Evolutionary conservation across 2,797 vertebrate genomes (phyloP).

Genomic region (Crypturellus tataupa): DNA sequence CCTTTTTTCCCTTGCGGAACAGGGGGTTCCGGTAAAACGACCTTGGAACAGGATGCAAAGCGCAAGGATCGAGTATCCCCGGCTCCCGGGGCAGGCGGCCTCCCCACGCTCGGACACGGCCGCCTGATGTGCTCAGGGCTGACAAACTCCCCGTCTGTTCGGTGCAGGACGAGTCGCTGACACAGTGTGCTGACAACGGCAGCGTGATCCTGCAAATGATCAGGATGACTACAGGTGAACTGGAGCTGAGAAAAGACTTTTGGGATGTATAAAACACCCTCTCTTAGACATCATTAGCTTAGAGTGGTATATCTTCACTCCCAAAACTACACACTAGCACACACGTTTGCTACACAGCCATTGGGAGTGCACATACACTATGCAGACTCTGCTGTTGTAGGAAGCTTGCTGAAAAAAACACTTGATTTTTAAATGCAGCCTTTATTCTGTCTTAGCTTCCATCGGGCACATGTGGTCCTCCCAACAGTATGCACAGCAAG

Average conservation of each 20-base stretch:
- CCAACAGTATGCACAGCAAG: background rate
- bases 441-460: background rate
- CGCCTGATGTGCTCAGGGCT: background rate
- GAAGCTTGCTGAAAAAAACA: background rate
- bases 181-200: background rate
- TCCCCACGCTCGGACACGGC: background rate
- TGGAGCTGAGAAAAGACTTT: background rate
- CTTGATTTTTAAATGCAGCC: background rate
- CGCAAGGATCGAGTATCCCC: background rate
- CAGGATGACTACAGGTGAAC: slow-evolving; percentile 15
- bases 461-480: background rate
- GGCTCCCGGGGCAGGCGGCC: background rate
- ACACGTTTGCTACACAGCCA: background rate
- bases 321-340: background rate
- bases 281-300: background rate
- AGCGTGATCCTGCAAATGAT: background rate
- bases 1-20: background rate
- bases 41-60: background rate
- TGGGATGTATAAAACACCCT: background rate
- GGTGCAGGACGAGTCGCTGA: background rate
- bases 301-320: background rate
- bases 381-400: background rate
- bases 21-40: slow-evolving; percentile 27
- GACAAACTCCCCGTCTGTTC: slow-evolving; percentile 21
- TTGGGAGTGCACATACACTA: background rate